phyloP scores from a whole-genome alignment of 37 sponge, comb jelly and placozoan genomes.

The Mnemiopsis leidyi region DNA sequence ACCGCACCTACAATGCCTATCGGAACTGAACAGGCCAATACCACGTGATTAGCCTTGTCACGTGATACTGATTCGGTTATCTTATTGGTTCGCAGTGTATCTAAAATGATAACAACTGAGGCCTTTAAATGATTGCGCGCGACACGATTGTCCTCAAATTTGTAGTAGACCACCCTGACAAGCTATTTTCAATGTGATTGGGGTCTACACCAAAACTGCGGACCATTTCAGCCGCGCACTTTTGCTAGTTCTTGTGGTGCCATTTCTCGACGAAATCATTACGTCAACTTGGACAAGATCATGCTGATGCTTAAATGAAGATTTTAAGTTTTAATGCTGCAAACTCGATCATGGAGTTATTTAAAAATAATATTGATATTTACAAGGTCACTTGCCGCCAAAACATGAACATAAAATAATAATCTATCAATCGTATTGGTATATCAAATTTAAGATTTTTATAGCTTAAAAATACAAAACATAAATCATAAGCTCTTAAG shows the following conservation, averaged over 20 bases:
- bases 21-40: background rate
- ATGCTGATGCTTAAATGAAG: background rate
- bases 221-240: background rate
- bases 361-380: constrained; percentile 6
- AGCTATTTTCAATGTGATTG: background rate
- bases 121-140: constrained; percentile 12
- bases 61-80: background rate
- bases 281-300: background rate
- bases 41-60: constrained; percentile 1
- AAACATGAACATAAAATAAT: background rate
- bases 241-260: background rate
- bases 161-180: background rate
- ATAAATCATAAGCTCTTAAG: constrained; percentile 12
- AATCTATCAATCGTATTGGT: constrained; percentile 19
- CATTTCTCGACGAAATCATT: background rate
- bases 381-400: background rate
- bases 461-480: constrained; percentile 63
- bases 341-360: background rate
- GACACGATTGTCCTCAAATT: background rate
- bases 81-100: background rate
- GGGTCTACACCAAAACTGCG: background rate
- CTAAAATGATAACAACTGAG: constrained; percentile 7
- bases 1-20: background rate
- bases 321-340: background rate
- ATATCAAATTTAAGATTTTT: constrained; percentile 27